A percentile compares a stretch with the other conserved stretches of the same genome.
Conservation (phyloP, 1,140 invertebrate genomes). For the Rhopalosiphum maidis region DNA sequence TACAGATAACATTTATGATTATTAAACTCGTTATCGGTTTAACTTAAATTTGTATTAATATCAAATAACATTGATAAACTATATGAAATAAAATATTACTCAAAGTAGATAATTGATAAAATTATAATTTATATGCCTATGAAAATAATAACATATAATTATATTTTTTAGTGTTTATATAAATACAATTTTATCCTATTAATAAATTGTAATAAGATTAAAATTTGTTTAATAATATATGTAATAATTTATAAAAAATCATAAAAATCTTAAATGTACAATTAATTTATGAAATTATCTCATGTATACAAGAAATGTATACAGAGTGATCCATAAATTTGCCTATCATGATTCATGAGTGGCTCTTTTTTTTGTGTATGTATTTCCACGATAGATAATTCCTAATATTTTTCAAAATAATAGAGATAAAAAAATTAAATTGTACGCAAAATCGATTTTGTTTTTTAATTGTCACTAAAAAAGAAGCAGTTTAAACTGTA, state of each 20-base stretch:
- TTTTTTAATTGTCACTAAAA: too few relatives aligned
- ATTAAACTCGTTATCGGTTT: background rate
- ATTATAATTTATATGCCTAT: background rate
- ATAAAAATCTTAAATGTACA: background rate
- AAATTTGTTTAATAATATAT: background rate
- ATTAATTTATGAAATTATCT: background rate
- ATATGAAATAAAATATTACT: background rate
- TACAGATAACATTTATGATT: background rate
- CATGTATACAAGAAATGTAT: background rate
- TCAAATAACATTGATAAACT: background rate
- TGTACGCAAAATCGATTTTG: too few relatives aligned
- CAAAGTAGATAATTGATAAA: background rate
- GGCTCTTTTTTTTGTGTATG: background rate
- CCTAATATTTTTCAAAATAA: too few relatives aligned
- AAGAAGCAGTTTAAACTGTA: too few relatives aligned
- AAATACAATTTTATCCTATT: background rate
- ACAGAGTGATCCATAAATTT: background rate
- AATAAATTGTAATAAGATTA: background rate
- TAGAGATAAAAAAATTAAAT: too few relatives aligned
- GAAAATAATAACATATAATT: background rate
- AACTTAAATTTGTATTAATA: background rate
- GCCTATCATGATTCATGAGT: background rate
- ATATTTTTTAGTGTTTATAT: background rate
- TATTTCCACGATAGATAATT: too few relatives aligned
- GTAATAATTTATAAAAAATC: background rate